phyloP scores from a whole-genome alignment of 2,888 invertebrate species.

The Eupelmus urozonus region DNA sequence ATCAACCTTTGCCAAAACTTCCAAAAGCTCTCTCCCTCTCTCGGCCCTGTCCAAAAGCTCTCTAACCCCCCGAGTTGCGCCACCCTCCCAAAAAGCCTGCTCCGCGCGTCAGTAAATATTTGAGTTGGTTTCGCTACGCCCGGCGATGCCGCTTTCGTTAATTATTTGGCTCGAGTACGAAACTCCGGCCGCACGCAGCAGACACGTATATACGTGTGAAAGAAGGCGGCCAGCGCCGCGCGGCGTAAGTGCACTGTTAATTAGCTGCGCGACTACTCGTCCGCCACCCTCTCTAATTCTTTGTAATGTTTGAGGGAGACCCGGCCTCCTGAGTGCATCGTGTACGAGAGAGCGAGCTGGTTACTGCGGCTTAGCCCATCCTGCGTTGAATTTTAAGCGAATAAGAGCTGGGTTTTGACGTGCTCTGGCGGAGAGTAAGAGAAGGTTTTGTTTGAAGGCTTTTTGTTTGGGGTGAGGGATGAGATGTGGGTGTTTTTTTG shows the following conservation, averaged over 20 bases:
- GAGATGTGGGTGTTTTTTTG: neutral
- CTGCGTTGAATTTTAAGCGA: constrained; percentile 37
- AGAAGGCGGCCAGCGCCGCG: constrained; percentile 11
- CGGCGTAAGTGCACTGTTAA: constrained; percentile 49
- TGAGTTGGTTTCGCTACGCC: constrained; percentile 61
- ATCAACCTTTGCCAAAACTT: too few relatives aligned
- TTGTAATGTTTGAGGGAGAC: constrained; percentile 29
- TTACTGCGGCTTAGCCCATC: neutral
- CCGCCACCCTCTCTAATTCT: constrained; percentile 38
- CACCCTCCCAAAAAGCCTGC: neutral
- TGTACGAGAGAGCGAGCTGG: neutral
- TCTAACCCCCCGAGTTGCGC: neutral
- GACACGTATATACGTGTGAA: constrained; percentile 17
- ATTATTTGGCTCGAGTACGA: too few relatives aligned
- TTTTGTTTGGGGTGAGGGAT: neutral
- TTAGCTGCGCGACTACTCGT: constrained; percentile 29
- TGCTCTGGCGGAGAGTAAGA: neutral
- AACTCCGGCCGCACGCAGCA: neutral
- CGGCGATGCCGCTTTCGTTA: neutral
- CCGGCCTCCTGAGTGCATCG: neutral
- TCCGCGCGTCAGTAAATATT: constrained; percentile 67
- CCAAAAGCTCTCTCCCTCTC: neutral
- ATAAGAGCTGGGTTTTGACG: neutral
- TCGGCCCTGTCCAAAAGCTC: neutral
- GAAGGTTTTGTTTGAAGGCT: neutral